These are phyloP conservation scores for Tachyglossus aculeatus DNA, from an alignment of 2,797 vertebrate species.

Conservation along the genomic window DNA sequence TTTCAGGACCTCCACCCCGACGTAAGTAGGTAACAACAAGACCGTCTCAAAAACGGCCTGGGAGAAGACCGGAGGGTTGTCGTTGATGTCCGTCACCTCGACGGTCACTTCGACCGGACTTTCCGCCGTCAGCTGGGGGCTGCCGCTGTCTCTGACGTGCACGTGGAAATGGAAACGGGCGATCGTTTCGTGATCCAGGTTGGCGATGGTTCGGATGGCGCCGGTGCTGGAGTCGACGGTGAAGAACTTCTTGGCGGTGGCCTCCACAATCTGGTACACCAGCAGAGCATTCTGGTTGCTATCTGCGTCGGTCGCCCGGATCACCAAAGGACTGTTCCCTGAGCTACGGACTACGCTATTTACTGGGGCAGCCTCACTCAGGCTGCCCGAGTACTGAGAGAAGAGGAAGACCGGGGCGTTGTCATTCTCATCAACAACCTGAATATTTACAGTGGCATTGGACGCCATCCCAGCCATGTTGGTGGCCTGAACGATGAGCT, in stretches of 20 bases:
- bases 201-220: conserved; percentile 92
- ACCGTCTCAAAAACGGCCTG: conserved; percentile 89
- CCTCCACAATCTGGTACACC: conserved; percentile 94
- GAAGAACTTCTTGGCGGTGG: conserved; percentile 92
- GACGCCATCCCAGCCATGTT: conserved; percentile 98
- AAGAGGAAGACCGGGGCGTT: conserved; percentile 90
- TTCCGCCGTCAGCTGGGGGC: conserved; percentile 91
- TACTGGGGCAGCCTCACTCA: conserved; percentile 90
- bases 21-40: conserved; percentile 90
- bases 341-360: conserved; percentile 88
- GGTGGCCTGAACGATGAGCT: conserved; percentile 84
- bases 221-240: conserved; percentile 94
- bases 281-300: conserved; percentile 92
- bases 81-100: conserved; percentile 93
- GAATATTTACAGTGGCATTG: conserved; percentile 86
- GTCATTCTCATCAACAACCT: conserved; percentile 93
- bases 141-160: conserved; percentile 92
- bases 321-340: conserved; percentile 86
- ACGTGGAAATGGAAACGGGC: conserved; percentile 90
- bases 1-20: conserved; percentile 91
- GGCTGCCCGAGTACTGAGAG: conserved; percentile 86
- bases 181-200: conserved; percentile 91
- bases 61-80: conserved; percentile 90
- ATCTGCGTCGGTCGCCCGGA: conserved; percentile 90
- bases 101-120: conserved; percentile 91